phyloP scores from a whole-genome alignment of 37 sponge, comb jelly and placozoan species.

The Ephydatia muelleri region DNA sequence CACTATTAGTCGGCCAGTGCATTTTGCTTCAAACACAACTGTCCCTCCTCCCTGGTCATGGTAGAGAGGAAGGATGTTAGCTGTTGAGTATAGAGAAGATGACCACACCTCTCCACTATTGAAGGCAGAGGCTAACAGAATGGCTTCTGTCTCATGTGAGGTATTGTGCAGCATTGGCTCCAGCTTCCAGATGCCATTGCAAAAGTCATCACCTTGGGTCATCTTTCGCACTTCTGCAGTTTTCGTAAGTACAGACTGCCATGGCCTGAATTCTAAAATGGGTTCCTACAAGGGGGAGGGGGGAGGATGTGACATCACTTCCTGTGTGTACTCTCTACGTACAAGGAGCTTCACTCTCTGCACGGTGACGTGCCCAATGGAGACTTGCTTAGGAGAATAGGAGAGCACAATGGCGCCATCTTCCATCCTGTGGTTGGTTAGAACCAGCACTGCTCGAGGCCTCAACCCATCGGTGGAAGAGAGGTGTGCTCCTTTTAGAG shows the following conservation, averaged over 20 bases:
- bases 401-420: background rate
- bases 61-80: background rate
- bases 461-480: background rate
- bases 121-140: conserved; percentile 8
- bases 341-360: background rate
- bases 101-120: conserved; percentile 31
- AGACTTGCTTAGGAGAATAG: background rate
- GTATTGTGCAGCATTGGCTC: background rate
- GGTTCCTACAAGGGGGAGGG: background rate
- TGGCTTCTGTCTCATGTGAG: conserved; percentile 4
- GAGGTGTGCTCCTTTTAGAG: background rate
- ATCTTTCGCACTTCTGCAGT: background rate
- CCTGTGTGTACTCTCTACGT: background rate
- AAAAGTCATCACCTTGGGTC: background rate
- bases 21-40: conserved; percentile 22
- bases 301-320: background rate
- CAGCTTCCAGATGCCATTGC: conserved; percentile 6
- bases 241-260: background rate
- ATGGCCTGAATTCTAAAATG: background rate
- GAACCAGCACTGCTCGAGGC: background rate
- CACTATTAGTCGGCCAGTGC: conserved; percentile 12
- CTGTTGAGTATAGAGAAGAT: background rate
- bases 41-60: conserved; percentile 37
- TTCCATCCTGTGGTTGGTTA: background rate
- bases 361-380: background rate